These are phyloP conservation scores for Phoenicopterus ruber DNA, from an alignment of 2,113 vertebrate species.

Conservation along the genomic window DNA sequence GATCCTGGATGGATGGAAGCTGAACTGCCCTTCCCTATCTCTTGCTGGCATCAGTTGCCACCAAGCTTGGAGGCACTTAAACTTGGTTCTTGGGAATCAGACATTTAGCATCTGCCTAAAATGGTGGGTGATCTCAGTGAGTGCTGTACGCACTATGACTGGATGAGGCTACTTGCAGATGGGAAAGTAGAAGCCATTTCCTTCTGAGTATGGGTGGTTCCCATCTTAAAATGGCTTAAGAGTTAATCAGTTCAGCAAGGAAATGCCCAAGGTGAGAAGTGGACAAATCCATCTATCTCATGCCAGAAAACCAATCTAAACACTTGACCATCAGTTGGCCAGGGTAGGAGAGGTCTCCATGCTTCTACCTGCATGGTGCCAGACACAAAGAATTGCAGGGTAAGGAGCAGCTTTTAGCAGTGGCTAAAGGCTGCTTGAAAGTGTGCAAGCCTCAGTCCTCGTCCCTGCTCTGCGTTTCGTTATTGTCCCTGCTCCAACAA, in stretches of 20 bases:
- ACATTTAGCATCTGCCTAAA: not conserved
- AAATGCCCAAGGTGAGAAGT: not conserved
- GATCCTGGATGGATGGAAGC: not conserved
- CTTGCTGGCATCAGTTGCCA: not conserved
- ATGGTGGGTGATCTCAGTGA: fast-evolving
- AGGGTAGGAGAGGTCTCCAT: not conserved
- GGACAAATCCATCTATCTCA: not conserved
- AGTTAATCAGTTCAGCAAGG: not conserved
- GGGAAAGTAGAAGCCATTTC: not conserved
- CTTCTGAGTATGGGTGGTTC: not conserved
- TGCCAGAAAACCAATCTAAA: not conserved
- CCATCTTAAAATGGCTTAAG: not conserved
- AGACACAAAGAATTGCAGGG: not conserved
- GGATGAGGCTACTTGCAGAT: not conserved
- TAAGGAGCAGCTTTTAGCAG: not conserved
- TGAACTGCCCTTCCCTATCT: not conserved
- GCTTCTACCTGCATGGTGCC: not conserved
- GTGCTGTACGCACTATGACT: fast-evolving
- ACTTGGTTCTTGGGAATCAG: not conserved
- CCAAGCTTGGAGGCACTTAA: not conserved
- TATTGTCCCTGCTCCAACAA: not conserved
- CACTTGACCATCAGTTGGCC: not conserved
- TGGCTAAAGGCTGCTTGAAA: not conserved
- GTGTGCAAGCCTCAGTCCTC: not conserved
- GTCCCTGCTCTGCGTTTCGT: not conserved